phyloP scores from a whole-genome alignment of 2,888 invertebrate genomes.

The Cosmia trapezina region DNA sequence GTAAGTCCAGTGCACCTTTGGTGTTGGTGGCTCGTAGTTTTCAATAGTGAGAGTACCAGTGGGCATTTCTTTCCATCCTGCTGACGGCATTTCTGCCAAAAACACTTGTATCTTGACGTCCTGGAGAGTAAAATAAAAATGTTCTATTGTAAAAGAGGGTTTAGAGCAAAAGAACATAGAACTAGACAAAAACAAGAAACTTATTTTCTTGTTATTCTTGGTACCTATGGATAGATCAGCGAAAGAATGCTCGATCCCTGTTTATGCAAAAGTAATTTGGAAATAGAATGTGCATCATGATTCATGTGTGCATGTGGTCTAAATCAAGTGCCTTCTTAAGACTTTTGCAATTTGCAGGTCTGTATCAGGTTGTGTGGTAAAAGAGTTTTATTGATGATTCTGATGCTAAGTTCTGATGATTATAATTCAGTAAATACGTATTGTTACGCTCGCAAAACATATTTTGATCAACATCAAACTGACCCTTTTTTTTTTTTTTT shows the following conservation, averaged over 20 bases:
- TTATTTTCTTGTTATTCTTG: not conserved
- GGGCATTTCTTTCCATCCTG: conserved; percentile 71
- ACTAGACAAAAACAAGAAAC: not conserved
- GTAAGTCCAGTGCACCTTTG: conserved; percentile 83
- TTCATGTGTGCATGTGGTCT: not conserved
- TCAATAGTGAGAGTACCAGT: conserved; percentile 83
- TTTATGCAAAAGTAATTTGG: not conserved
- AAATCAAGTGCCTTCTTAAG: not conserved
- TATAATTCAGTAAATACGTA: not conserved
- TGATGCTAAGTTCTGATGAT: too few species aligned
- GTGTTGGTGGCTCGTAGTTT: conserved; percentile 77
- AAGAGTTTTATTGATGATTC: not conserved
- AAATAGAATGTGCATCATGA: not conserved
- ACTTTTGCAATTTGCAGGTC: not conserved
- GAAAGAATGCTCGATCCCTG: not conserved
- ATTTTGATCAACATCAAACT: too few species aligned
- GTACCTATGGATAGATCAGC: not conserved
- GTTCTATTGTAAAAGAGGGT: not conserved
- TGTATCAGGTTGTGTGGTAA: not conserved
- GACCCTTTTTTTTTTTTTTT: too few species aligned
- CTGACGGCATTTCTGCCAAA: conserved; percentile 70
- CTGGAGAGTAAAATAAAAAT: conserved; percentile 67
- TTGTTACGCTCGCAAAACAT: too few species aligned
- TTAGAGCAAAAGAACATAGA: not conserved
- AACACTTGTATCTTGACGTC: conserved; percentile 78